Percentiles rank a stretch among this genome's conserved stretches.
phyloP scores from a whole-genome alignment of 2,797 vertebrate species.

The Erithacus rubecula region DNA sequence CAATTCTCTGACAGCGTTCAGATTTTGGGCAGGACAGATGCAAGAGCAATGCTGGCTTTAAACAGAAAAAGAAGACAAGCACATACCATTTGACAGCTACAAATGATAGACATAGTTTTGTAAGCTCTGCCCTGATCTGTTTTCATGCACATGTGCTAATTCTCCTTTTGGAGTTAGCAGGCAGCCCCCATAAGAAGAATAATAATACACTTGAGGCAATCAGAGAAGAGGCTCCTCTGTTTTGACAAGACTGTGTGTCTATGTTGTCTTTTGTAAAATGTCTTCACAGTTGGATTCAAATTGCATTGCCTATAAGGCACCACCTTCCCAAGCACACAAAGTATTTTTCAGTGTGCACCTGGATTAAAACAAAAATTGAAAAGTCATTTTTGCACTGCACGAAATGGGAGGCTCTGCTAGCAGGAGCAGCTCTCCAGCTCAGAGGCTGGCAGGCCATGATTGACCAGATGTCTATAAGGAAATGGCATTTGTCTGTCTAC shows the following conservation, averaged over 20 bases:
- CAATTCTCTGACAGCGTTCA: neutral
- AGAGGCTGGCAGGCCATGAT: rapidly evolving
- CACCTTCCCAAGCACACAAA: neutral
- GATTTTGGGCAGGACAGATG: neutral
- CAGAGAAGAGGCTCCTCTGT: neutral
- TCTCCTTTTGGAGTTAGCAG: neutral
- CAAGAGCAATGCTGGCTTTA: neutral
- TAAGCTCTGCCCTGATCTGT: neutral
- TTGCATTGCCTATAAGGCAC: neutral
- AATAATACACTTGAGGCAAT: neutral
- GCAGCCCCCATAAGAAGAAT: neutral
- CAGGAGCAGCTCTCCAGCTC: neutral
- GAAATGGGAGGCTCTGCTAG: neutral
- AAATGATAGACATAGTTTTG: neutral
- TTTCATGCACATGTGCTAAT: neutral
- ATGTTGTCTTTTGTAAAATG: neutral
- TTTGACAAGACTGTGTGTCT: neutral
- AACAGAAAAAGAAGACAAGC: neutral
- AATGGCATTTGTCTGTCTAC: neutral
- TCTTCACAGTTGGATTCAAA: neutral
- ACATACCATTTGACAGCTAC: neutral
- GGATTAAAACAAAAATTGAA: neutral
- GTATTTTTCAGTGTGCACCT: neutral
- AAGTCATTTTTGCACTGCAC: neutral
- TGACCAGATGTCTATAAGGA: neutral